These are phyloP conservation scores for Lithophane semibrunnea DNA, from an alignment of 2,888 invertebrate genomes.

Conservation along the genomic window DNA sequence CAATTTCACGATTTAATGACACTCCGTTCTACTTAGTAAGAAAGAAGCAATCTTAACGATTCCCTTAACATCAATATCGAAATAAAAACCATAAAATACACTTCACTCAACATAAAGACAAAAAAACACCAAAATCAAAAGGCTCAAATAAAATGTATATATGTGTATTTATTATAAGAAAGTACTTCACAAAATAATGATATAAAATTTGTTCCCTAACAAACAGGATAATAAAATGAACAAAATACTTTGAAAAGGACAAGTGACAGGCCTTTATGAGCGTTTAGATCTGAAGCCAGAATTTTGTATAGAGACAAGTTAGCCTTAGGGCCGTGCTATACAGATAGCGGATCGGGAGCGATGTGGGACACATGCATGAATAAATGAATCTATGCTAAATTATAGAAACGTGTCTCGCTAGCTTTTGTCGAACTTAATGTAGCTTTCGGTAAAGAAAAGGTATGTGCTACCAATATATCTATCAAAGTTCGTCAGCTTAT, in stretches of 20 bases:
- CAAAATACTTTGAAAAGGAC: slow-evolving; percentile 53
- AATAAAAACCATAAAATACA: neutral
- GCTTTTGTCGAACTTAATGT: neutral
- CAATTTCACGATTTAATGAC: neutral
- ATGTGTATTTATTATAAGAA: slow-evolving; percentile 50
- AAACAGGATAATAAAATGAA: slow-evolving; percentile 62
- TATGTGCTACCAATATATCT: neutral
- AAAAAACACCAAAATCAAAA: too few species aligned
- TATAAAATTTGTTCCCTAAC: slow-evolving; percentile 33
- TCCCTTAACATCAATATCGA: neutral
- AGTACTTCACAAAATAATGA: slow-evolving; percentile 44
- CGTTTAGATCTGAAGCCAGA: slow-evolving; percentile 47
- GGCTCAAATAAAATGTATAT: slow-evolving; percentile 14
- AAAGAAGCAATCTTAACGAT: neutral
- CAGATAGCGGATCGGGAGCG: neutral
- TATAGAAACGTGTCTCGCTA: neutral
- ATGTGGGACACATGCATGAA: neutral
- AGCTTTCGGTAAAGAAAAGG: neutral
- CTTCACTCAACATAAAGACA: too few species aligned
- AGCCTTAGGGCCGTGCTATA: slow-evolving; percentile 12
- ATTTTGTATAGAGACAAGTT: slow-evolving; percentile 45
- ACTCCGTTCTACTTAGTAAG: neutral
- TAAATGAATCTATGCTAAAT: neutral
- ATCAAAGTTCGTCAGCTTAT: neutral
- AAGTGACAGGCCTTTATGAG: slow-evolving; percentile 54